Evolutionary conservation across 1,140 invertebrate genomes (phyloP), one percentile per base, ranked within the genome.

Genomic region (Drosophila paulistorum): DNA sequence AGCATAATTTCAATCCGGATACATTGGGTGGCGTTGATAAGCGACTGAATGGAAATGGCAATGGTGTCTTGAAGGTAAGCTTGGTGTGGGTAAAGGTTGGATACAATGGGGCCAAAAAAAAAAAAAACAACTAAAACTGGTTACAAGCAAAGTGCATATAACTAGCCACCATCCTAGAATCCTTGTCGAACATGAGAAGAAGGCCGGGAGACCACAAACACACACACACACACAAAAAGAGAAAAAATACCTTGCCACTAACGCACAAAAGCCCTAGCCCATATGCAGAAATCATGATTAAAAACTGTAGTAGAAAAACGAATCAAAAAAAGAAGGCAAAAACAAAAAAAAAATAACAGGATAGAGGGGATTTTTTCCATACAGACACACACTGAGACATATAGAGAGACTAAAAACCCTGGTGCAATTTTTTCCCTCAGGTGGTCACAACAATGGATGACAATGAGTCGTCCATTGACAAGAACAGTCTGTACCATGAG

Each of bases 11-110:
- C 78, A 89, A 90, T 81, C 90, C 93, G 65, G 89, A 91, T 54
- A 89, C 85, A 42, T 91, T 93, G 59, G 87, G 91, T 35, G 87
- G 90, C 64, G 82, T 82, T 60, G 93, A 93, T 78, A 93, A 93
- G 85, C 90, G 93, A 63, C 90, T 91, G 23, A 86, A 90, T 70
- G 79, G 80, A 62, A 89, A 83, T 74, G 79, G 80, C 65, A 89
- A 83, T 74, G 91, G 93, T 75, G 74, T 79, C 83, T 93, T 94
- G 89, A 94, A 94, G 93, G 93, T 94, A 83, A 81, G 81, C 42
- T 11, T 11, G 3, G 9, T 42, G 13, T n/a, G 41, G 45, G 14
- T 3, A 17, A 48, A 17, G 45, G 45, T 14, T 7, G 45, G 4
- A 7, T 30, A 30, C 30, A 30, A 30, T 30, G 1, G 1, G 9